Conservation (phyloP, 2,888 invertebrate species). For the Priocnemis perturbator region DNA sequence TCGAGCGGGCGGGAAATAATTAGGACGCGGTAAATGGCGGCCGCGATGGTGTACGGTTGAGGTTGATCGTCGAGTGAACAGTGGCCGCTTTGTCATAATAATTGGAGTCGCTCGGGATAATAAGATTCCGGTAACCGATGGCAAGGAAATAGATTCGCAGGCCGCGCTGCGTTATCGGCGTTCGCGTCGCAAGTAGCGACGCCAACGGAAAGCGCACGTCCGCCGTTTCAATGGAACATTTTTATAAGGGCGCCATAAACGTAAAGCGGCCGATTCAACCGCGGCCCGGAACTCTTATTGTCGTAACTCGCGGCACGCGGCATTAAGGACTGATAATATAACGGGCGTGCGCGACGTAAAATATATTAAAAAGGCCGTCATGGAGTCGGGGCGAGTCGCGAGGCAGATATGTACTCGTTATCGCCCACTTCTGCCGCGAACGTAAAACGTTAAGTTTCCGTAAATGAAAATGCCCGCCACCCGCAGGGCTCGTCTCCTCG, state of each 20-base stretch:
- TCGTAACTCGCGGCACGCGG: constrained; percentile 53
- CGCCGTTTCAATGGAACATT: constrained; percentile 56
- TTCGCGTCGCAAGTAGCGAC: constrained; percentile 36
- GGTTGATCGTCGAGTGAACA: too few species aligned
- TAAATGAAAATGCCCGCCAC: not conserved
- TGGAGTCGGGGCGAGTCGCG: constrained; percentile 35
- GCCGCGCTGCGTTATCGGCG: constrained; percentile 18
- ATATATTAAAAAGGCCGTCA: constrained; percentile 42
- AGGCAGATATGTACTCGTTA: constrained; percentile 16
- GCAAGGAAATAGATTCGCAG: too few species aligned
- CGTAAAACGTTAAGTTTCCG: constrained; percentile 16
- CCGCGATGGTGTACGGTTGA: too few species aligned
- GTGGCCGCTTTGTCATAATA: not conserved
- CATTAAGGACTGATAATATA: constrained; percentile 60
- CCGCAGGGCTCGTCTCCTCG: too few species aligned
- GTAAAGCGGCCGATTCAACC: constrained; percentile 37
- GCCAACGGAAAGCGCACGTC: constrained; percentile 36
- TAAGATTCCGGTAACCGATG: constrained; percentile 21
- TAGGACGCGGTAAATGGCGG: too few species aligned
- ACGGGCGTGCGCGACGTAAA: constrained; percentile 56
- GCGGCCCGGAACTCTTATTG: constrained; percentile 39
- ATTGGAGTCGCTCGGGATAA: constrained; percentile 10
- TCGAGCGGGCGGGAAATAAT: too few species aligned
- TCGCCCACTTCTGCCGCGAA: constrained; percentile 18
- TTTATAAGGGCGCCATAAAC: constrained; percentile 53